phyloP scores from a whole-genome alignment of 1,140 invertebrate genomes.

The Sitophilus oryzae region DNA sequence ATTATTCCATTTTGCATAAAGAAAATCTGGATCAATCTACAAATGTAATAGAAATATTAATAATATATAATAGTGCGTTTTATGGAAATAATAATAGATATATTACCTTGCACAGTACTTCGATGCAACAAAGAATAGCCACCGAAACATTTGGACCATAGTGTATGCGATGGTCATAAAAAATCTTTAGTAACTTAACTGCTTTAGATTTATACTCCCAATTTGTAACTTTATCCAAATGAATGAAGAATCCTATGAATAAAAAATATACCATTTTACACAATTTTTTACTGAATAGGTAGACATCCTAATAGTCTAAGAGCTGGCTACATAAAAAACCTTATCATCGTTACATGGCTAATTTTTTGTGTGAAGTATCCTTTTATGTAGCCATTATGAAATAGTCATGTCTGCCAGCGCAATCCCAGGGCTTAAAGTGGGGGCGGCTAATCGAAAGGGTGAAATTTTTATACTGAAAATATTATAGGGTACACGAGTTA shows the following conservation, averaged over 20 bases:
- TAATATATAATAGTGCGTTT: neutral
- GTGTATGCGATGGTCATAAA: conserved; percentile 30
- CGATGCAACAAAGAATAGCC: conserved; percentile 40
- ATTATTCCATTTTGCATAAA: conserved; percentile 23
- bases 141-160: conserved; percentile 39
- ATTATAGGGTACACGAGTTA: no score
- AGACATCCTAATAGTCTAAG: no score
- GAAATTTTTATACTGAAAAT: no score
- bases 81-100: conserved; percentile 1
- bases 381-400: no score
- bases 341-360: no score
- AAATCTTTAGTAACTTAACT: conserved; percentile 36
- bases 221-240: conserved; percentile 20
- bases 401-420: no score
- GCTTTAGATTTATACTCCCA: conserved; percentile 16
- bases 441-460: no score
- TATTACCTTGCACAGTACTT: conserved; percentile 34
- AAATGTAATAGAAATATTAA: neutral
- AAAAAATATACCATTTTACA: neutral
- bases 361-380: no score
- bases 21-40: conserved; percentile 12
- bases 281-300: no score
- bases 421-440: no score
- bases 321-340: no score
- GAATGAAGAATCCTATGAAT: conserved; percentile 23